Evolutionary conservation across 2,797 vertebrate species (phyloP), one percentile per base, ranked within the genome.

Genomic region (Vireo griseus): DNA sequence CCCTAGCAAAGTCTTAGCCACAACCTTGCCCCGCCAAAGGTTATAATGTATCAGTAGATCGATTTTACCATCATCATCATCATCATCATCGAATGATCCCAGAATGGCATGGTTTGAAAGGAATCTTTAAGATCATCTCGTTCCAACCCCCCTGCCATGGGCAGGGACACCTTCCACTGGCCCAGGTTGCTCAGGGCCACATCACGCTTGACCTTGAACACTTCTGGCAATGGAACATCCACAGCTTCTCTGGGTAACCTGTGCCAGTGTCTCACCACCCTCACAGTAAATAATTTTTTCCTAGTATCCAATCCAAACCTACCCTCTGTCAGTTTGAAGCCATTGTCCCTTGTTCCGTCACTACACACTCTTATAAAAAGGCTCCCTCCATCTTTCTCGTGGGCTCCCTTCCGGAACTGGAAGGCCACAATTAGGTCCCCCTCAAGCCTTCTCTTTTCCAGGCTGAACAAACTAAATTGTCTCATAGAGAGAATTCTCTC

Each of bases 21-120:
- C 50, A 28, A 2, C 24, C 2, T 4, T 35, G 26, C 5, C 28
- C 2, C 45, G 58, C 7, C 19, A 5, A 47, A 59, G 6, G 4
- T 48, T 47, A 72, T 22, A 54, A 58, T 9, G 1, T 24, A 51
- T 45, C 16, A 63, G 26, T 25, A 35, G n/a, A 50, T 68, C 21
- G 9, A 26, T 55, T 11, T 44, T 28, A 45, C 16, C 69, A 58
- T 20, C 57, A 59, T 50, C 19, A 39, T 24, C 54, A n/a, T n/a
- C 55, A 26, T 28, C 54, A 47, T 33, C 20, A 59, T 22, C 0
- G 0, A 51, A 50, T 51, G 16, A 31, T 35, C 72, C 17, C n/a
- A 51, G 28, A 76, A 63, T 16, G 20, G 21, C 18, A 6, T 52
- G 45, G 15, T 71, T 52, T 83, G 15, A 15, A 71, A 10, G 10